Percentiles rank a stretch among this genome's conserved stretches.
These are phyloP conservation scores for Drosophila miranda DNA, from an alignment of 1,140 invertebrate species.

Conservation along the genomic window DNA sequence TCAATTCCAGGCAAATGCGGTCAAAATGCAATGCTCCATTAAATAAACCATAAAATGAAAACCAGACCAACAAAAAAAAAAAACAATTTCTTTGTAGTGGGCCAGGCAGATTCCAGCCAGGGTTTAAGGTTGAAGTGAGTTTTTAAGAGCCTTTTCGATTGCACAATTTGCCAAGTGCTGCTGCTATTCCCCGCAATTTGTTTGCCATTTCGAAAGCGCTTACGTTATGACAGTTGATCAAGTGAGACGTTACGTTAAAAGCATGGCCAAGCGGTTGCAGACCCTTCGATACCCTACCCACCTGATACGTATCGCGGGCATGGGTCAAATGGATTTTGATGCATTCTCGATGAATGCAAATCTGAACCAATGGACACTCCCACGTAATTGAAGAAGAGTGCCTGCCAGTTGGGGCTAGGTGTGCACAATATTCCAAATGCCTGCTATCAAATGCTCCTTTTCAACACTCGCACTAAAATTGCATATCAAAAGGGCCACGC, in stretches of 20 bases:
- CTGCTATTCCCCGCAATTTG: slow-evolving; percentile 1
- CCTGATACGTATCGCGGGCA: too few relatives aligned
- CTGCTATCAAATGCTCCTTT: slow-evolving; percentile 1
- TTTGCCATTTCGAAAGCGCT: slow-evolving; percentile 9
- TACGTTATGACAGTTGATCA: slow-evolving; percentile 26
- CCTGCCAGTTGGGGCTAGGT: background rate
- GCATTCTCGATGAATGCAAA: too few relatives aligned
- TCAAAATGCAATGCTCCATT: slow-evolving; percentile 50
- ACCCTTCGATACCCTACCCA: too few relatives aligned
- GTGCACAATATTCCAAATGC: slow-evolving; percentile 6
- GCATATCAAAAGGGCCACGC: slow-evolving; percentile 17
- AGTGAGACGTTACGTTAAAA: slow-evolving; percentile 22
- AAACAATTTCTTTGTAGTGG: slow-evolving; percentile 28
- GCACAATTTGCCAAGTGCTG: slow-evolving; percentile 9
- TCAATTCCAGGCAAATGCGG: slow-evolving; percentile 45
- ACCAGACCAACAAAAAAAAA: background rate
- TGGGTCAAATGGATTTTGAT: too few relatives aligned
- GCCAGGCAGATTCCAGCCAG: background rate
- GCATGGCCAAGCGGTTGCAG: background rate
- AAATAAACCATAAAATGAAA: slow-evolving; percentile 40
- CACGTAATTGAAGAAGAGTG: background rate
- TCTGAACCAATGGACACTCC: background rate
- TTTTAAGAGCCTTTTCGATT: slow-evolving; percentile 6
- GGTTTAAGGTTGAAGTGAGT: slow-evolving; percentile 18
- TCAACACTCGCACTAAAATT: slow-evolving; percentile 2